Evolutionary conservation across 2,113 vertebrate genomes (phyloP), one percentile per base, ranked within the genome.

Genomic region (Orientallactaga bullata): DNA sequence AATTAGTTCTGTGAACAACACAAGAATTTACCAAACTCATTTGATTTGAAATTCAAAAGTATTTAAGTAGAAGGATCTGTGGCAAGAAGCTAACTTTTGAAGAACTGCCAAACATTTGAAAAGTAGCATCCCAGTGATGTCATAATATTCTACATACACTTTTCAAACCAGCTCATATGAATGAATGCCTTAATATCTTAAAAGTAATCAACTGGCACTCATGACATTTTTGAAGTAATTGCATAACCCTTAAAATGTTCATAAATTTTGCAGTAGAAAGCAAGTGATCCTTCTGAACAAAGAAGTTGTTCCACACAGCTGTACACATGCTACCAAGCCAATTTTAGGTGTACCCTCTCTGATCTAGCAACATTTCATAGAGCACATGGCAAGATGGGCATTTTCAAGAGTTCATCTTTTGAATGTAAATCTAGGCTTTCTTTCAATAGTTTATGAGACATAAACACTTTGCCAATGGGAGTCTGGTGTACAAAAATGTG

Each of bases 281-380:
- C 83, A 95, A 63, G 18, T 12, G 37, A 78, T 81, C 69, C 58
- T 79, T 92, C 82, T 95, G 81, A 79, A 84, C 47, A 60, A 92
- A 90, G 1, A 71, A 61, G 24, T 10, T 51, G 83, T 86, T n/a
- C 85, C 76, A 80, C 65, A 76, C 76, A 93, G 90, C 79, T 89
- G 87, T 61, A 95, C 74, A 82, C 42, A 47, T 23, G 80, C 85
- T 47, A 81, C 63, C 42, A 92, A 85, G 17, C 80, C 91, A 88
- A 94, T 74, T 83, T 71, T 74, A 47, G 15, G 3, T 81, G 80
- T 85, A 94, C 90, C 96, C 97, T 88, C 65, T 96, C 66, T 39
- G 74, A 91, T 88, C 68, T 69, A 85, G 72, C 76, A 47, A 17
- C 90, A 85, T 55, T 94, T 93, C 79, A 96, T 2, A 83, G 17